Evolutionary conservation across 2,888 invertebrate species (phyloP), one percentile per base, ranked within the genome.

Genomic region (Diploptera punctata): DNA sequence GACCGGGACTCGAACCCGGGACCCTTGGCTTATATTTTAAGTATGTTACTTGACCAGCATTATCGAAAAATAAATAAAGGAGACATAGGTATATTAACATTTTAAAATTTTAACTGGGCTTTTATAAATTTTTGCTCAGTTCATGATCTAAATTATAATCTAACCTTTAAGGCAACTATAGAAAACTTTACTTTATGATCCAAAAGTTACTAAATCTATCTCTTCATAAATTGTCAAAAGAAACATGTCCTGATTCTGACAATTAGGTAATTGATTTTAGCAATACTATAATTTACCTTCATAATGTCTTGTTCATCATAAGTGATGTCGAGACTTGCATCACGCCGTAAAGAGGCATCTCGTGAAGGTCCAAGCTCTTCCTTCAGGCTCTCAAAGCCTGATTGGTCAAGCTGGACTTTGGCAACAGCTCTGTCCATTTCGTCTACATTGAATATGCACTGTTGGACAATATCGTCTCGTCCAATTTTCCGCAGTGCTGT

Each of bases 391-490:
- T 87, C 86, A 82, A 92, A 92, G 76, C 93, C 93, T 81, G 85
- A 82, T 75, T 83, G 83, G 78, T 85, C 84, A 61, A 84, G 80
- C 62, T 81, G 84, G 67, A 85, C 87, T 80, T 86, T 86, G 47
- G 87, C 88, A 61, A 87, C 86, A 61, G 87, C 84, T 77, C 81
- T 82, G 75, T 87, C 86, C 60, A 83, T 85, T 77, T 83, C 83
- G 74, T 83, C 83, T 9, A 87, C 87, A 78, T 87, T 87, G 43
- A 86, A 85, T 16, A 87, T 91, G 82, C 94, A 95, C 78, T 93
- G 92, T 76, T 92, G 91, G 78, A 97, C 93, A 68, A 98, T 96
- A 81, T 98, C 97, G 79, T 95, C 95, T 77, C 98, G 88, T 71
- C 94, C 94, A 75, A 98, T 95, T 77, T 91, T 89, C 79, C 91